These are phyloP conservation scores for Aspiorhynchus laticeps DNA, from an alignment of 2,113 vertebrate genomes.

Conservation along the genomic window DNA sequence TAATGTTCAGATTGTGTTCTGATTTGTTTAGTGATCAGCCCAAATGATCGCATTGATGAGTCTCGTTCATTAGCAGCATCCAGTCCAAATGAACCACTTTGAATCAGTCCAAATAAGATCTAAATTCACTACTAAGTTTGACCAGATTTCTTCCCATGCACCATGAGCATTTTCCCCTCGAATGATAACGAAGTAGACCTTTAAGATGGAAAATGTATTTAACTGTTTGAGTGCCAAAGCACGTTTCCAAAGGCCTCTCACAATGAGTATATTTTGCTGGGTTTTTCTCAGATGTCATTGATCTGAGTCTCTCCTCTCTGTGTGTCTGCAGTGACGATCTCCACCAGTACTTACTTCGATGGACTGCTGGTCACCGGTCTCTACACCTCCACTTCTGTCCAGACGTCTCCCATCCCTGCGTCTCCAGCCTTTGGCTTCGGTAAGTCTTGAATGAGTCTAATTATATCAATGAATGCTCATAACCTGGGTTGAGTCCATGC, in stretches of 20 bases:
- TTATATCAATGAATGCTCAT: neutral
- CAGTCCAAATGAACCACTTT: neutral
- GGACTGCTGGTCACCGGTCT: slow-evolving; percentile 95
- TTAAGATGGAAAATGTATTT: neutral
- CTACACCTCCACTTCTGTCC: slow-evolving; percentile 93
- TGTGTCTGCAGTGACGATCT: slow-evolving; percentile 88
- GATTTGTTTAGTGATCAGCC: neutral
- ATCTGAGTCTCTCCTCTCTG: neutral
- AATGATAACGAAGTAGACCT: neutral
- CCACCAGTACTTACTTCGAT: slow-evolving; percentile 94
- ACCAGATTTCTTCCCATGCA: too few relatives aligned
- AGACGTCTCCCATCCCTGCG: slow-evolving; percentile 89
- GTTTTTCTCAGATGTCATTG: neutral
- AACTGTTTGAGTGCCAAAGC: neutral
- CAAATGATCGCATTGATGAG: neutral
- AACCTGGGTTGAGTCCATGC: neutral
- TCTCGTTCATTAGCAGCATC: neutral
- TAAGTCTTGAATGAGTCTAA: slow-evolving; percentile 73
- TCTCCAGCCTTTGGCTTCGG: slow-evolving; percentile 93
- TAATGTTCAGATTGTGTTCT: neutral
- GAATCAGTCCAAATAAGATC: neutral
- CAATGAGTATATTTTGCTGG: neutral
- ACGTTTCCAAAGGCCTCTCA: neutral
- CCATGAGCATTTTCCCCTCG: neutral
- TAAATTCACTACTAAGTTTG: too few relatives aligned